A percentile compares a stretch with the other conserved stretches of the same genome.
phyloP scores from a whole-genome alignment of 2,797 vertebrate species.

The Megaceryle alcyon region DNA sequence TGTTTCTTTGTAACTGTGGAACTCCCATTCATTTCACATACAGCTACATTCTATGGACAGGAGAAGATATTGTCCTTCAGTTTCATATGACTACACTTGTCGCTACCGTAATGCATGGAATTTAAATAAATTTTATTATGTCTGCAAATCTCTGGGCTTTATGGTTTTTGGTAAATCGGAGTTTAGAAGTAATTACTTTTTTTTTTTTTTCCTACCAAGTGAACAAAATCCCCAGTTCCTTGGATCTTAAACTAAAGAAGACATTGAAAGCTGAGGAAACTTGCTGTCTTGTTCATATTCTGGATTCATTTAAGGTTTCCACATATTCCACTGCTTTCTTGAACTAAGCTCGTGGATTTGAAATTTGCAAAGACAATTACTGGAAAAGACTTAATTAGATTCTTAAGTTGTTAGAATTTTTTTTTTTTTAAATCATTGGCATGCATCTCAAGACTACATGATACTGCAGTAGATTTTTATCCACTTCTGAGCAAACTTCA shows the following conservation, averaged over 20 bases:
- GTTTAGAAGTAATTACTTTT: not conserved
- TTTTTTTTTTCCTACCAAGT: not conserved
- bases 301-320: constrained; percentile 29
- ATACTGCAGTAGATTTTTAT: not conserved
- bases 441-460: not conserved
- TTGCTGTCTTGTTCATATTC: constrained; percentile 35
- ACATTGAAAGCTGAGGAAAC: constrained; percentile 52
- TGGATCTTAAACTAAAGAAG: constrained; percentile 58
- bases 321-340: not conserved
- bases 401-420: not conserved
- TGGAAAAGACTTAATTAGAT: not conserved
- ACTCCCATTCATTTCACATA: constrained; percentile 76
- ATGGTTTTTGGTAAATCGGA: constrained; percentile 65
- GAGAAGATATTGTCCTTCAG: constrained; percentile 75
- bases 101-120: constrained; percentile 80
- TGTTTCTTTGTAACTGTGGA: constrained; percentile 77
- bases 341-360: constrained; percentile 27
- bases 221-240: constrained; percentile 47
- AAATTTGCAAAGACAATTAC: not conserved
- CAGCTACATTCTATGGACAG: constrained; percentile 75
- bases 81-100: constrained; percentile 77
- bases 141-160: constrained; percentile 80
- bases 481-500: constrained; percentile 1
- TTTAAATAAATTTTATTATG: constrained; percentile 82
- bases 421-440: not conserved